These are phyloP conservation scores for Rissa tridactyla DNA, from an alignment of 2,113 vertebrate genomes.

Conservation along the genomic window DNA sequence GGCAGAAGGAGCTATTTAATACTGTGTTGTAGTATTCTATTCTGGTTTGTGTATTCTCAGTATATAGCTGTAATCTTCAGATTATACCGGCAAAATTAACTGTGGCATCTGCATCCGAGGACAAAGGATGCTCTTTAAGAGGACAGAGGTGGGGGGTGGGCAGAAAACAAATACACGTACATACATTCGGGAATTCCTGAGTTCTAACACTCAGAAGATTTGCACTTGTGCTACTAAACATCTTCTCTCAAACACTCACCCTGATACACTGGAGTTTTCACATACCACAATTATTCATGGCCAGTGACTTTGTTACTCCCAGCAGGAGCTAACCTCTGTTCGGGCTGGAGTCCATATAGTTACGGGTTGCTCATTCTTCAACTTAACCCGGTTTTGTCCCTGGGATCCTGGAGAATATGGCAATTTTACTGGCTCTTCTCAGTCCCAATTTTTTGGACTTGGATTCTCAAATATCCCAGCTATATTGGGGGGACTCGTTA, in stretches of 20 bases:
- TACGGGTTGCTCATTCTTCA: background rate
- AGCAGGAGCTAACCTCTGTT: background rate
- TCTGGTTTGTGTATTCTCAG: background rate
- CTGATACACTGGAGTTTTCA: background rate
- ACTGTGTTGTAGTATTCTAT: background rate
- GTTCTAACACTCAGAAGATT: background rate
- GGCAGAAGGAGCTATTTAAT: background rate
- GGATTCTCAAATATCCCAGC: background rate
- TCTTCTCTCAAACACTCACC: background rate
- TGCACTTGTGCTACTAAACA: background rate
- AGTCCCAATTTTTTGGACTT: background rate
- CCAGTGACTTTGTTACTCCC: background rate
- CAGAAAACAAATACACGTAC: background rate
- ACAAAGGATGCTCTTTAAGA: background rate
- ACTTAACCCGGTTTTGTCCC: background rate
- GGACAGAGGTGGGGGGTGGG: rapidly evolving
- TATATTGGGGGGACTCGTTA: background rate
- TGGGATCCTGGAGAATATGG: background rate
- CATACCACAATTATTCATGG: background rate
- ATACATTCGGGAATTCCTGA: background rate
- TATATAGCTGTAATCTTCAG: background rate
- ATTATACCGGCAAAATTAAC: background rate
- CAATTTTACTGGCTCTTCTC: background rate
- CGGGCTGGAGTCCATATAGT: background rate
- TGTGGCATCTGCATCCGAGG: background rate